Conservation (phyloP, 2,797 vertebrate genomes). For the Hozukius guyotensis region DNA sequence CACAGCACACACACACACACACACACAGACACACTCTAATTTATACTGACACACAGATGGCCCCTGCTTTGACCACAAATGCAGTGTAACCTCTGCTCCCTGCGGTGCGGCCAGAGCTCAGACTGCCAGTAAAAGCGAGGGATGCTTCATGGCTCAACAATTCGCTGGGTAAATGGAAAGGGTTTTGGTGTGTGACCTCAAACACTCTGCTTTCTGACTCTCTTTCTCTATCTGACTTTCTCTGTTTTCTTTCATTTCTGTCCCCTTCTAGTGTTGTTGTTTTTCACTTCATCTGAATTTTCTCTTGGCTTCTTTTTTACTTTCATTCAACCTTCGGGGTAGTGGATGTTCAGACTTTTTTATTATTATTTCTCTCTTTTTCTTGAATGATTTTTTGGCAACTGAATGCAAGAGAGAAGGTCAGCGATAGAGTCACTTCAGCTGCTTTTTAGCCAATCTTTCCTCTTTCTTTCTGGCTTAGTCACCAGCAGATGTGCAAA, state of each 20-base stretch:
- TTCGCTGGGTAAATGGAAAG: constrained; percentile 86
- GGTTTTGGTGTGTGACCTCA: constrained; percentile 83
- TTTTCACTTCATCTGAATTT: background rate
- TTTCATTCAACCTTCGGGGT: background rate
- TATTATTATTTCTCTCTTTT: background rate
- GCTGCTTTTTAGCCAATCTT: background rate
- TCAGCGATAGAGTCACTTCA: background rate
- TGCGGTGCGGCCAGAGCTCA: constrained; percentile 78
- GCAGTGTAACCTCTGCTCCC: constrained; percentile 82
- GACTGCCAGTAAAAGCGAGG: constrained; percentile 84
- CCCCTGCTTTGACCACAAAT: constrained; percentile 81
- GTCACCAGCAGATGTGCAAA: background rate
- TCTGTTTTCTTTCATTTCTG: constrained; percentile 19
- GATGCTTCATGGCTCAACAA: constrained; percentile 88
- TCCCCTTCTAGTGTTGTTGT: constrained; percentile 8
- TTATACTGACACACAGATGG: constrained; percentile 82
- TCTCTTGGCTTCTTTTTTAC: background rate
- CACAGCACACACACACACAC: constrained; percentile 34
- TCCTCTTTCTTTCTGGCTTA: background rate
- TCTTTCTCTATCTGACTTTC: constrained; percentile 35
- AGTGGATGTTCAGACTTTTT: background rate
- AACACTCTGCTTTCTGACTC: constrained; percentile 63
- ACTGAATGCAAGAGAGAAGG: background rate
- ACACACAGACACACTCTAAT: constrained; percentile 59
- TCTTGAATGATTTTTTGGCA: background rate